Evolutionary conservation across 37 sponge, comb jelly and placozoan genomes (phyloP), one percentile per base, ranked within the genome.

Genomic region (Halisarca cf. caerulea): DNA sequence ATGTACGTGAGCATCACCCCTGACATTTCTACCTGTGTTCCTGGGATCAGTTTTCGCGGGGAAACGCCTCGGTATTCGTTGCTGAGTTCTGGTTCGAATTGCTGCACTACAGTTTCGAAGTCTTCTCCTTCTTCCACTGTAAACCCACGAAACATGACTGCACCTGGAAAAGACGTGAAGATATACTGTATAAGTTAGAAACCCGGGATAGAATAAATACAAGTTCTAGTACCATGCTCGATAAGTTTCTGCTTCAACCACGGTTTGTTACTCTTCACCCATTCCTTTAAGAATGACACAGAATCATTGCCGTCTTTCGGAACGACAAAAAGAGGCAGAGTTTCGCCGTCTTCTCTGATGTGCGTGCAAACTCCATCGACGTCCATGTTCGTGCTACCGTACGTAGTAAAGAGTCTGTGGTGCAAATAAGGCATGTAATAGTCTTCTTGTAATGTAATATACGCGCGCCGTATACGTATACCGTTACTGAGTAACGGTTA

Each of bases 11-110:
- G n/a, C n/a, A n/a, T n/a, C n/a, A n/a, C n/a, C n/a, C n/a, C n/a
- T n/a, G n/a, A n/a, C n/a, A n/a, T n/a, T n/a, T n/a, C n/a, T n/a
- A 90, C 91, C 80, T 81, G 44, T 27, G 92, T 92, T 38, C 92
- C 92, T 5, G 86, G 89, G 21, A 82, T 33, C 11, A 85, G 86
- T 58, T 44, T 84, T 40, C 92, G 55, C 18, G 92, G 92, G 0
- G 92, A 92, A 8, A 89, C 88, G 35, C 92, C 92, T 3, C 89
- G 80, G 72, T 92, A 92, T 24, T 80, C 83, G 27, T 81, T 55
- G 59, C 86, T 85, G 8, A 92, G 78, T 47, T 88, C 70, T 2
- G 86, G 86, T 35, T 88, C 60, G 61, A 57, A 84, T 27, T 80
- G 32, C 42, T 80, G 88, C 21, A 92, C 70, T 0, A 79, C 72